Evolutionary conservation across 1,140 invertebrate species (phyloP), one percentile per base, ranked within the genome.

Genomic region (Magallana gigas): DNA sequence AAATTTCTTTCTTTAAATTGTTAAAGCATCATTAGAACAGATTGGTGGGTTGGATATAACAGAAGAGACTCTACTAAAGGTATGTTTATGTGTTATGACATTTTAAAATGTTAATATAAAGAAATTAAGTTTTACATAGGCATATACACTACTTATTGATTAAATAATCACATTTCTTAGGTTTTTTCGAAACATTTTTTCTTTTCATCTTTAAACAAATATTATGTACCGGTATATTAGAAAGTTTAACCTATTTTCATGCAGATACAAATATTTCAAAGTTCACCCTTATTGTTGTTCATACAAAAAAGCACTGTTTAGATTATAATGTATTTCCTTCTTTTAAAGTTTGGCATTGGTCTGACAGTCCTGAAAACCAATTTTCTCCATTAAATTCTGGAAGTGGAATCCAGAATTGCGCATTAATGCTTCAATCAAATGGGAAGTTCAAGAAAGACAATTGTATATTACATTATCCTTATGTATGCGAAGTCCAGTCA

Each of bases 21-120:
- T 76, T 23, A 5, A 8, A 76, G 68, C 4, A 29, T 76, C 11
- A 76, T 76, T 18, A 11, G 23, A 12, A 12, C 68, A 3, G 36
- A 76, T 23, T 76, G 68, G 68, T 76, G 68, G 68, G 36, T 76
- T 29, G 68, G 68, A 11, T 76, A 29, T 11, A 76, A 76, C 11
- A 76, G 23, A 9, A 76, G 68, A 29, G 68, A 23, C 14, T 11
- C 8, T 18, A 3, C 68, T 11, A 9, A 9, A 5, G 14, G 68
- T 76, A 48, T 48, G 3, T 48, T 48, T 48, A 48, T 48, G 36
- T 48, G 23, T 48, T 48, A 48, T 48, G 5, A 48, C 5, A 48
- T 48, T 48, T 48, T 4, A 48, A 36, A 48, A 48, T 48, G 36
- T 48, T 48, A 48, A 3, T 48, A 48, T 48, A 48, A 48, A 2